Evolutionary conservation across 2,888 invertebrate genomes (phyloP), one percentile per base, ranked within the genome.

Genomic region (Diarsia dahlii): DNA sequence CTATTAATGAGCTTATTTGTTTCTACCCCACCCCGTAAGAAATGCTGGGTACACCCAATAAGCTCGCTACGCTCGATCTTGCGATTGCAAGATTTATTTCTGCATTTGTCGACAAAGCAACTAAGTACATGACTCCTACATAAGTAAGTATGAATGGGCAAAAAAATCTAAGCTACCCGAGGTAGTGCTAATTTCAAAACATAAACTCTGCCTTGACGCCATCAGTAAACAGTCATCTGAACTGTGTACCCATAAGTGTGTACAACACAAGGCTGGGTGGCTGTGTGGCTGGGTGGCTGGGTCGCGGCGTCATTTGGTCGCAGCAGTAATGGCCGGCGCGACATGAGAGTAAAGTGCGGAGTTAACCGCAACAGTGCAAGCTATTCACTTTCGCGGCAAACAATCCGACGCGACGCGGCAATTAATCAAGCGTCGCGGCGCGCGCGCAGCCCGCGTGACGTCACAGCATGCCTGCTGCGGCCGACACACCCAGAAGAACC

Each of bases 371-470:
- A 75, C 82, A 78, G 74, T 85, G 72, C 70, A 78, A 78, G 75
- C 84, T 85, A 74, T 84, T 85, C 86, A 84, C 84, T 84, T 85
- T 85, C 83, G 83, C 71, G 50, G 74, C 73, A 48, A 82, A 75
- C 78, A 84, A 85, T 84, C 76, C 78, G 63, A 71, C 70, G 74
- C 82, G 66, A 71, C 64, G 72, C 71, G 48, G 50, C 74, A 67
- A 82, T 85, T 75, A 82, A 85, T 83, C 72, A 74, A 67, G 65
- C 45, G 58, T 28, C 56, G 64, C 58, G 46, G 56, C 75, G 66
- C 66, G 76, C 75, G 75, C 81, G 54, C 82, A 46, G 52, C 34
- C 56, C 48, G 5, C 54, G 46, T 84, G 72, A 84, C 82, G 77
- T 76, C 82, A 76, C 39, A 13, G 45, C 28, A 50, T 58, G 45